These are phyloP conservation scores for Heteronetta atricapilla DNA, from an alignment of 2,113 vertebrate species.

Conservation along the genomic window DNA sequence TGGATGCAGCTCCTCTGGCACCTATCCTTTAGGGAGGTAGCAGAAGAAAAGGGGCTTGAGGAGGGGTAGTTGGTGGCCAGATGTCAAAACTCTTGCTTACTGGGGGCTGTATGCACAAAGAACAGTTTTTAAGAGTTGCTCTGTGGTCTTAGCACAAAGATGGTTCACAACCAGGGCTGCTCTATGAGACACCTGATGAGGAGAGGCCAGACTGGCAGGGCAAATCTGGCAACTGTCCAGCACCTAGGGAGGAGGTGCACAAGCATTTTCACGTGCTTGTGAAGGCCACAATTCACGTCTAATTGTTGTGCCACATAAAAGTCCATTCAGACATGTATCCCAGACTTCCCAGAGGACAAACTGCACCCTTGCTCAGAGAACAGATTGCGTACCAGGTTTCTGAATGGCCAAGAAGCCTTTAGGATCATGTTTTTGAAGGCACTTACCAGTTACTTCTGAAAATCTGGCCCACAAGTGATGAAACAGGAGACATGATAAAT, in stretches of 20 bases:
- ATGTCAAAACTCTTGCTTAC: neutral
- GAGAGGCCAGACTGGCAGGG: neutral
- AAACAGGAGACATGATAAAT: neutral
- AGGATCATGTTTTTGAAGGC: neutral
- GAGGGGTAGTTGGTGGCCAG: neutral
- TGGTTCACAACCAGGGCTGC: neutral
- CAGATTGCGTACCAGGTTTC: neutral
- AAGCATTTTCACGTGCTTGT: neutral
- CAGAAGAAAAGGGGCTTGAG: neutral
- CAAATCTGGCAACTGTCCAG: neutral
- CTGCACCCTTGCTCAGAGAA: neutral
- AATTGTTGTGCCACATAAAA: neutral
- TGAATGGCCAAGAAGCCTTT: neutral
- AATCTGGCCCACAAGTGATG: neutral
- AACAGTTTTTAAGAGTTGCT: neutral
- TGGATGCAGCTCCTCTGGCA: neutral
- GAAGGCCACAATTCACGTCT: neutral
- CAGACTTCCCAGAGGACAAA: neutral
- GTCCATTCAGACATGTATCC: neutral
- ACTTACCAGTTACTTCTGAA: neutral
- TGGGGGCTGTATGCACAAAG: fast-evolving
- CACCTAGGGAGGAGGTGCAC: neutral
- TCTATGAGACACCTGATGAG: neutral
- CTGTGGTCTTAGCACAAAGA: neutral
- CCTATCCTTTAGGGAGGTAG: neutral